Evolutionary conservation across 2,797 vertebrate species (phyloP).

Genomic region (Muscicapa comitata): DNA sequence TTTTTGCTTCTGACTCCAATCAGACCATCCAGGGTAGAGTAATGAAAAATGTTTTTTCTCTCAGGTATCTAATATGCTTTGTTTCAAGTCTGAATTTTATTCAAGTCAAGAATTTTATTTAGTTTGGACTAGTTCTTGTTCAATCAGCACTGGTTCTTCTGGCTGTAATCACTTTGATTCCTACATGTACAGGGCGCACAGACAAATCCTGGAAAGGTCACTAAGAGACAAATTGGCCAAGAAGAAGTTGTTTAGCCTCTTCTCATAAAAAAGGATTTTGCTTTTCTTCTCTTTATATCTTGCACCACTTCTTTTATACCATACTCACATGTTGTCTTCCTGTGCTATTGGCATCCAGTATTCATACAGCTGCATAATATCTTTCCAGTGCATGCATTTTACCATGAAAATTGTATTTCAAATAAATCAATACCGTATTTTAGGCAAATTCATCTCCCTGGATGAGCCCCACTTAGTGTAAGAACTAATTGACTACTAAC

Average conservation of each 20-base stretch:
- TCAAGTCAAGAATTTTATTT: neutral
- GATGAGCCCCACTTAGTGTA: neutral
- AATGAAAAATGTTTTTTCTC: neutral
- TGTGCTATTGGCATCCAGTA: neutral
- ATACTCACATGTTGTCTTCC: neutral
- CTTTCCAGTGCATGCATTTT: neutral
- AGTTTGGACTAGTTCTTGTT: neutral
- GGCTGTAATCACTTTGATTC: neutral
- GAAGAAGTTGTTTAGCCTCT: neutral
- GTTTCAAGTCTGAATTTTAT: neutral
- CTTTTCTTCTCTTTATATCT: neutral
- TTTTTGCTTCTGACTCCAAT: neutral
- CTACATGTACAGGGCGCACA: neutral
- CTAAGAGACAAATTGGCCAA: neutral
- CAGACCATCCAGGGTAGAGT: neutral
- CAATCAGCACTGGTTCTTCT: neutral
- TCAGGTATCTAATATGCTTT: neutral
- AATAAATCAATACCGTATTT: neutral
- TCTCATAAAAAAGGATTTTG: neutral
- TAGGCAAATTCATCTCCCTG: neutral
- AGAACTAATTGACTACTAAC: neutral
- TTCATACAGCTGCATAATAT: neutral
- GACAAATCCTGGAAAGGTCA: neutral
- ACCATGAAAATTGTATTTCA: neutral
- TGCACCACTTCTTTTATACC: neutral